A percentile compares a stretch with the other conserved stretches of the same genome.
These are phyloP conservation scores for Steatocranus sp. DNA, from an alignment of 2,797 vertebrate species.

Conservation along the genomic window DNA sequence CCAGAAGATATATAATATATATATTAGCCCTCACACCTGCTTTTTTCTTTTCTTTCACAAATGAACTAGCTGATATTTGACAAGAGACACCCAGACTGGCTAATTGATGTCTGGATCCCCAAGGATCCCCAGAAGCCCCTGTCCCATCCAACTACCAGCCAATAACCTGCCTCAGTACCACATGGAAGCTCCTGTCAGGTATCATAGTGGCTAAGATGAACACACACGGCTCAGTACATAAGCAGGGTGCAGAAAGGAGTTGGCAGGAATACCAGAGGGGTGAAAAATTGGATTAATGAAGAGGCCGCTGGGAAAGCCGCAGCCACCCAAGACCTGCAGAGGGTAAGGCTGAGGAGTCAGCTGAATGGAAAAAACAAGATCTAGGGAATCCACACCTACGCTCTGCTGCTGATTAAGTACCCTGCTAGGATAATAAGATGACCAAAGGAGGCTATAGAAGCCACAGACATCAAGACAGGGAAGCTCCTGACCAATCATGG, in stretches of 20 bases:
- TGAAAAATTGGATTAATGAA: neutral
- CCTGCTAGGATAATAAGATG: neutral
- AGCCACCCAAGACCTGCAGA: neutral
- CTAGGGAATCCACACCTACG: fast-evolving
- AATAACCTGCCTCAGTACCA: neutral
- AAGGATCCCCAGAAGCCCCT: neutral
- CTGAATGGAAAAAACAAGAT: neutral
- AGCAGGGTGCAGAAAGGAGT: fast-evolving
- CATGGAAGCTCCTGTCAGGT: neutral
- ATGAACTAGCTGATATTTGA: neutral
- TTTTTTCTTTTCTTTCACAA: neutral
- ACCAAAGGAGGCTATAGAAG: neutral
- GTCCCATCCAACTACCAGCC: neutral
- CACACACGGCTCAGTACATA: neutral
- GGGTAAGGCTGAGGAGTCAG: neutral
- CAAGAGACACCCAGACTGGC: neutral
- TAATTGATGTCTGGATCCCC: neutral
- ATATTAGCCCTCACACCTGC: neutral
- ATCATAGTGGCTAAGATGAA: neutral
- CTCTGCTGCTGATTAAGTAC: neutral
- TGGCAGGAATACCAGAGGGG: neutral
- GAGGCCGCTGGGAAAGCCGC: neutral
- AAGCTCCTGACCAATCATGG: neutral
- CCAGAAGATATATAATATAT: neutral
- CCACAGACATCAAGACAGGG: neutral